A percentile compares a stretch with the other conserved stretches of the same genome.
Evolutionary conservation across 2,797 vertebrate species (phyloP).

Genomic region (Acipenser oxyrinchus): DNA sequence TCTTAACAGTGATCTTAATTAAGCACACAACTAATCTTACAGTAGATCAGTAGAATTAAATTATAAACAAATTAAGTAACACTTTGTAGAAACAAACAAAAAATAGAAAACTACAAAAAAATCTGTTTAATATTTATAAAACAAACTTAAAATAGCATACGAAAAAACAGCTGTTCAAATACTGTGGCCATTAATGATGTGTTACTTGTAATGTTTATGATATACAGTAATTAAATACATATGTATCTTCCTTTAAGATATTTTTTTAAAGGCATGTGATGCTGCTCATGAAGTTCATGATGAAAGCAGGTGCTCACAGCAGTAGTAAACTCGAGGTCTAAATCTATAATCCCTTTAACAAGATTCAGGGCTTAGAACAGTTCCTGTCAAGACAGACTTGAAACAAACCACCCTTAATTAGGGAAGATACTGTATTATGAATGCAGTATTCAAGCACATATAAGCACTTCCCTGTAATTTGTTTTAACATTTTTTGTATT

Average conservation of each 20-base stretch:
- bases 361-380: slow-evolving; percentile 29
- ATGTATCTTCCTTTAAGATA: slow-evolving; percentile 17
- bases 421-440: slow-evolving; percentile 21
- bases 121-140: neutral
- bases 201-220: neutral
- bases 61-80: neutral
- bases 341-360: slow-evolving; percentile 36
- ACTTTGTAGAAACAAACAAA: neutral
- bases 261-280: slow-evolving; percentile 8
- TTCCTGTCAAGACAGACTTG: slow-evolving; percentile 26
- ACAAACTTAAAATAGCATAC: neutral
- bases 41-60: neutral
- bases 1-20: slow-evolving; percentile 1
- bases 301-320: neutral
- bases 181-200: neutral
- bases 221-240: slow-evolving; percentile 12
- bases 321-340: slow-evolving; percentile 24
- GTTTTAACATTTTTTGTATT: too few relatives aligned
- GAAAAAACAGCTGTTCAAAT: neutral
- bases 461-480: too few relatives aligned
- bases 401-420: slow-evolving; percentile 35
- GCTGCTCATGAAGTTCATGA: neutral
- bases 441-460: slow-evolving; percentile 11
- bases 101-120: neutral
- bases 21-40: neutral